These are phyloP conservation scores for Eptesicus fuscus DNA, from an alignment of 2,113 vertebrate genomes.

Conservation along the genomic window DNA sequence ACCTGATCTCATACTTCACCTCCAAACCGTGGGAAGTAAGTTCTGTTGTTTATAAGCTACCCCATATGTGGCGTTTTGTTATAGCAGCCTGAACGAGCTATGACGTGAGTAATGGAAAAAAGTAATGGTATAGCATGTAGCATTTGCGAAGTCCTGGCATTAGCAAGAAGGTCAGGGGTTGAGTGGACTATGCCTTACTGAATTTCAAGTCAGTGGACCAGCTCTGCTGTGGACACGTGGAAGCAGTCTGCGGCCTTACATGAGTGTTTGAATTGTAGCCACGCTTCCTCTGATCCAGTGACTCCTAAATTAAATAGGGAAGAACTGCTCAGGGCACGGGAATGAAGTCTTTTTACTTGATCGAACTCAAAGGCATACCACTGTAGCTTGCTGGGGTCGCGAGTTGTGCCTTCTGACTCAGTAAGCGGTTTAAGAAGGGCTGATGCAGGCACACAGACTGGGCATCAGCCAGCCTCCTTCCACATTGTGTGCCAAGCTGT, in stretches of 20 bases:
- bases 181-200: neutral
- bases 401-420: neutral
- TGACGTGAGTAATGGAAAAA: neutral
- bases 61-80: neutral
- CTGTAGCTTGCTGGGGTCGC: neutral
- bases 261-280: neutral
- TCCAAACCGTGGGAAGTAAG: neutral
- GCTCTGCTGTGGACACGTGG: too few relatives aligned
- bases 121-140: neutral
- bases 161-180: neutral
- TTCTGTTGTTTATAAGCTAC: neutral
- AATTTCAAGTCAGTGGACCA: neutral
- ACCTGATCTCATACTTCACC: neutral
- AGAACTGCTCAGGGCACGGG: neutral
- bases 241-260: neutral
- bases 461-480: neutral
- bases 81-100: neutral
- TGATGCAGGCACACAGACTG: fast-evolving
- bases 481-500: neutral
- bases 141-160: neutral
- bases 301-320: neutral
- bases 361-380: neutral
- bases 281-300: neutral
- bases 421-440: neutral
- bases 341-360: neutral